Base-by-base conservation (phyloP, 1,140 invertebrate genomes). In the Apis laboriosa region DNA sequence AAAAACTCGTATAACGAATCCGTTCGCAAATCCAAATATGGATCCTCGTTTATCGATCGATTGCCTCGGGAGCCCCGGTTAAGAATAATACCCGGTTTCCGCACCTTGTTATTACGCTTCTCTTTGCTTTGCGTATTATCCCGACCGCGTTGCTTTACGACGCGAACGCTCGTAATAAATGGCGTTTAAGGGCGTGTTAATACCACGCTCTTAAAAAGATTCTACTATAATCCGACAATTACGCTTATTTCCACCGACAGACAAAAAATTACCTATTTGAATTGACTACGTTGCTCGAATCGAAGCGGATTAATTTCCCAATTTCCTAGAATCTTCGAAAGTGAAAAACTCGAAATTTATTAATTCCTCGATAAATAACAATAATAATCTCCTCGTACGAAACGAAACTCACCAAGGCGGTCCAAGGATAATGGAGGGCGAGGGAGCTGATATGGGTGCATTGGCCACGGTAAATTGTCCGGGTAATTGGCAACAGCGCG, bases 401-500 rank as follows among this genome's bases (percentile, higher is more conserved):
- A 76, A 77, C 82, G 83, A 81, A 34, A 2, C 34, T 34, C 34
- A 34, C 87, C 64, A n/a, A n/a, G 71, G 67, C 64, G 81, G 77
- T 72, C 85, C 85, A 81, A 87, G 86, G 86, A 87, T 88, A 87
- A 88, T 83, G 67, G 83, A 83, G 66, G 85, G 75, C 67, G 34
- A 60, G 83, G 72, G 84, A 68, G 77, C 76, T 77, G 87, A 88
- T 88, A 88, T 83, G 86, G 84, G 84, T 77, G 73, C 77, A 88
- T 88, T 77, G 87, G 86, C 86, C 71, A 88, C 86, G 87, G 87
- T 88, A 88, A 88, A 88, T 88, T 80, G 83, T 71, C 67, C 58
- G 58, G 72, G 76, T 88, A 88, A 88, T 88, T 88, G 87, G 79
- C 82, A 15, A 72, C 63, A 15, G 56, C 82, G 58, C 43, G 66